Conservation (phyloP, 2,113 vertebrate genomes). For the Melanostigma gelatinosum region DNA sequence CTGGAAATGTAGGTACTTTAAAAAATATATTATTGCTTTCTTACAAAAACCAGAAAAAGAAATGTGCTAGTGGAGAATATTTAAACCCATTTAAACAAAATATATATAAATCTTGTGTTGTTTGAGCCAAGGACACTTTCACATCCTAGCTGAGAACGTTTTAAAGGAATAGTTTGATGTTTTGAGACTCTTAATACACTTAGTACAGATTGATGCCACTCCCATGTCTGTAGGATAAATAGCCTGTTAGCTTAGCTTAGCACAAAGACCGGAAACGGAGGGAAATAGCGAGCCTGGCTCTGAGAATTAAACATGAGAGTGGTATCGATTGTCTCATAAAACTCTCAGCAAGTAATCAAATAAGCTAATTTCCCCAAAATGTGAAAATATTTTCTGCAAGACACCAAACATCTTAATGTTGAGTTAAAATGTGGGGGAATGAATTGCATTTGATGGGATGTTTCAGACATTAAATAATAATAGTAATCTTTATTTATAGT, state of each 20-base stretch:
- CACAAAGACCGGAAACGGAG: too few relatives aligned
- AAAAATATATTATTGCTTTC: constrained; percentile 27
- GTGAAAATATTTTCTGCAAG: not conserved
- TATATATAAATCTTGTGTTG: constrained; percentile 4
- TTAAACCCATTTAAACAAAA: constrained; percentile 30
- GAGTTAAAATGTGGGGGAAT: not conserved
- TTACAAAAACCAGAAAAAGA: constrained; percentile 1
- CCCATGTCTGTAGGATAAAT: not conserved
- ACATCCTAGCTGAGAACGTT: not conserved
- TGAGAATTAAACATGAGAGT: not conserved
- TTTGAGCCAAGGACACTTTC: constrained; percentile 21
- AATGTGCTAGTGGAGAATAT: not conserved
- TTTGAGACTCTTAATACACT: not conserved
- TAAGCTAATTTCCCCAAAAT: not conserved
- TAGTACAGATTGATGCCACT: too few relatives aligned
- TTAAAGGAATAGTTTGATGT: not conserved
- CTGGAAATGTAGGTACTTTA: constrained; percentile 19
- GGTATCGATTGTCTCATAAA: not conserved
- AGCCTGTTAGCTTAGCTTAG: not conserved
- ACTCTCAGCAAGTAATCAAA: not conserved
- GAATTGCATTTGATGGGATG: not conserved
- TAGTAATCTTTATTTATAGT: too few relatives aligned
- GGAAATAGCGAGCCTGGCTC: not conserved
- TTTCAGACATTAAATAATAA: too few relatives aligned
- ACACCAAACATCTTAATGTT: not conserved